These are phyloP conservation scores for Balaeniceps rex DNA, from an alignment of 2,113 vertebrate genomes.

Conservation along the genomic window DNA sequence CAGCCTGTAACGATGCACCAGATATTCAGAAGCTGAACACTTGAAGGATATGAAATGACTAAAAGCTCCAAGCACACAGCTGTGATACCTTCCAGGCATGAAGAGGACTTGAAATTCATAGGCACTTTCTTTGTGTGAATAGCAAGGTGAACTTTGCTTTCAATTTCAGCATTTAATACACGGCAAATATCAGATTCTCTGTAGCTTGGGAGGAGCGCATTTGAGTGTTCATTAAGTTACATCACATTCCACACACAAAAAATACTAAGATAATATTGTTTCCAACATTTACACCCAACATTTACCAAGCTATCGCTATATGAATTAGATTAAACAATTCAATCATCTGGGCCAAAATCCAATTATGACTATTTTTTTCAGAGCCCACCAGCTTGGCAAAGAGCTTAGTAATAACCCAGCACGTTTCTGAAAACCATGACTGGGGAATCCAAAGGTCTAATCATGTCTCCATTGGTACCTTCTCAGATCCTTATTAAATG, in stretches of 20 bases:
- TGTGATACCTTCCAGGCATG: neutral
- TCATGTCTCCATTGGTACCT: neutral
- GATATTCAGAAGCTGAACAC: neutral
- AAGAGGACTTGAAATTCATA: neutral
- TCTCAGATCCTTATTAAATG: neutral
- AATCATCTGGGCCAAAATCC: neutral
- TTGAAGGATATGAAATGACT: neutral
- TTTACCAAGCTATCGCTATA: neutral
- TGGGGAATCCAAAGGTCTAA: neutral
- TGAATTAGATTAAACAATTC: neutral
- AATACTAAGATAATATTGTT: neutral
- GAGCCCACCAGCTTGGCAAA: neutral
- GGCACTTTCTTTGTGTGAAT: neutral
- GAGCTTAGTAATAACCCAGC: neutral
- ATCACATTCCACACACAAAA: neutral
- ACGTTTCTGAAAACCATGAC: neutral
- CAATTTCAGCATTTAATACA: neutral
- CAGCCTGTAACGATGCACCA: neutral
- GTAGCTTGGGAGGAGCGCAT: neutral
- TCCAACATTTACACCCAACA: neutral
- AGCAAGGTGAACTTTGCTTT: constrained; percentile 1
- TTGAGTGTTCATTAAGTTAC: neutral
- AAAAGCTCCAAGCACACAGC: neutral
- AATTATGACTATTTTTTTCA: neutral
- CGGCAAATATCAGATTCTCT: neutral